Evolutionary conservation across 2,888 invertebrate species (phyloP), one percentile per base, ranked within the genome.

Genomic region (Nasonia oneida): DNA sequence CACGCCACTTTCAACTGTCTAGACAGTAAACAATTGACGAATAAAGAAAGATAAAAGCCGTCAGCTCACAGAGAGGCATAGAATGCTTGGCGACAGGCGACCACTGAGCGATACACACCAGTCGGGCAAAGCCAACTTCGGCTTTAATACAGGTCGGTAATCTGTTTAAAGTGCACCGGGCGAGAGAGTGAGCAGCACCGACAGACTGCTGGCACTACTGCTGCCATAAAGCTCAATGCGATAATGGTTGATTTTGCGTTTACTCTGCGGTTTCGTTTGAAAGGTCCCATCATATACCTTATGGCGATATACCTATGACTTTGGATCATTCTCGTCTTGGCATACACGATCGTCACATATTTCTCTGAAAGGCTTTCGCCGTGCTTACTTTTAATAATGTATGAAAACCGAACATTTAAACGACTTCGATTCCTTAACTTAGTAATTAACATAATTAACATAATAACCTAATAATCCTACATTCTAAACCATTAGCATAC

Each of bases 221-320:
- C 42, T 18, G 53, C 71, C 78, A 75, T 85, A 85, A 85, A 82
- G 74, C 67, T 75, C 81, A 23, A 53, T 50, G 78, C 78, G 73
- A 78, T 82, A 73, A 78, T 85, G 81, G 74, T 78, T 82, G 77
- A 81, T 81, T 85, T 85, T 47, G 80, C 78, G 74, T 85, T 80
- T 84, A 77, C 67, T 33, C 67, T n/a, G 81, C 29, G 81, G 81
- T 80, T 78, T 81, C 67, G 73, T 75, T 82, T 82, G 70, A 79
- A 78, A 73, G 74, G 73, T 39, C 6, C 73, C n/a, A 18, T 14
- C 67, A 23, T 23, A 23, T 23, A 23, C 23, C 23, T 23, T 23
- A 23, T 23, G 23, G 23, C 2, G 73, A 18, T 15, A 71, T 71
- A 70, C 33, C 37, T 42, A 73, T 23, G n/a, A 39, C 14, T 73